Evolutionary conservation across 2,113 vertebrate species (phyloP), one percentile per base, ranked within the genome.

Genomic region (Myxocyprinus asiaticus): DNA sequence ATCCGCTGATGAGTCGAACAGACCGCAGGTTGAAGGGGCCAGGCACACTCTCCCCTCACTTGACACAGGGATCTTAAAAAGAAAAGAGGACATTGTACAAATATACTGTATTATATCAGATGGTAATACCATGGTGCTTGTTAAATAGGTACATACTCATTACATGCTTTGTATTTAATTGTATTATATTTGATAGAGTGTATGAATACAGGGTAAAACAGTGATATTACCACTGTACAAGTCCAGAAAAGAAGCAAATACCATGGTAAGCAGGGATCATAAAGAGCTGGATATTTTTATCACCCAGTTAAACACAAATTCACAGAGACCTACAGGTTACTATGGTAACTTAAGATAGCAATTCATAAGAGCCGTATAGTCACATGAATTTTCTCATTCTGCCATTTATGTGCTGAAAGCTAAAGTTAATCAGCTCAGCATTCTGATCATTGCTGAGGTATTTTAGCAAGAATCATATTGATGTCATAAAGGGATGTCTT

Each of bases 1-100:
- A 53, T 72, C 51, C 66, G 66, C 53, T 62, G 68, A 22, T 78
- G 59, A 80, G 63, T 51, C 15, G 56, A 65, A 82, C n/a, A 42
- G 10, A 43, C 8, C 33, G 44, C 9, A 43, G 33, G 51, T 42
- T 68, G 69, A 43, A 66, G 33, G 63, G 69, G 65, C 73, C 78
- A 51, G 45, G 64, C 10, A 72, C 69, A 59, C 44, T 73, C 56
- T 61, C 77, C 73, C 73, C 69, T 84, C 65, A 80, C 65, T 76
- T 82, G 72, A 82, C 64, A 65, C 69, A 61, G 78, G 53, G 9
- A 45, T 68, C 84, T 85, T 51, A 62, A 76, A 6, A 61, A 58
- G 55, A 67, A 9, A 33, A 33, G 22, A 33, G 22, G 22, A 33
- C 22, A 33, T 33, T 33, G 22, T 33, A 33, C 22, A 33, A 33